phyloP scores from a whole-genome alignment of 2,113 vertebrate species.

The Strigops habroptila region DNA sequence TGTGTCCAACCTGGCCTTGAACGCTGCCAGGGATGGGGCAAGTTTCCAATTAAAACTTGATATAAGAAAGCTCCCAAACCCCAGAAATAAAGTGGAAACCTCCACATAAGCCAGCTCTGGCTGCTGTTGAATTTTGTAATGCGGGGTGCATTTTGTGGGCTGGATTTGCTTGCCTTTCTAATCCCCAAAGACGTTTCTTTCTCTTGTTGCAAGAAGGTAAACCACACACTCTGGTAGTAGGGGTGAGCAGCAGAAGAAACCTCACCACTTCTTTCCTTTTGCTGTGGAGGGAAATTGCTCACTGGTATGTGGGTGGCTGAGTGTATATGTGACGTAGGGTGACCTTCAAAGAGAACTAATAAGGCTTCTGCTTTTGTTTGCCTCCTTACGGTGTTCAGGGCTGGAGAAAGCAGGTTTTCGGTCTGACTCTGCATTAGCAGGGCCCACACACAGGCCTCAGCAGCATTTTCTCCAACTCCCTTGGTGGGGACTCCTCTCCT shows the following conservation, averaged over 20 bases:
- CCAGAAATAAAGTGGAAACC: neutral
- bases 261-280: neutral
- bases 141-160: neutral
- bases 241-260: neutral
- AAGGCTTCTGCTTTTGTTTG: neutral
- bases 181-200: neutral
- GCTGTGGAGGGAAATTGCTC: neutral
- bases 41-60: neutral
- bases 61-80: neutral
- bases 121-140: neutral
- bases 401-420: neutral
- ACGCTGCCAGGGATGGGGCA: neutral
- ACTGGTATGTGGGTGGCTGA: neutral
- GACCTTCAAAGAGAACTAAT: neutral
- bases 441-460: rapidly evolving
- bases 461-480: neutral
- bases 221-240: neutral
- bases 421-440: neutral
- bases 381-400: neutral
- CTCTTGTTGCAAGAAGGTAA: neutral
- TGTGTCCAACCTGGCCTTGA: neutral
- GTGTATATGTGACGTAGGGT: rapidly evolving
- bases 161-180: neutral
- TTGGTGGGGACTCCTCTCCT: neutral
- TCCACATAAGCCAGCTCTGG: neutral